Conservation (phyloP, 2,113 vertebrate genomes). For the Lepidothrix coronata region DNA sequence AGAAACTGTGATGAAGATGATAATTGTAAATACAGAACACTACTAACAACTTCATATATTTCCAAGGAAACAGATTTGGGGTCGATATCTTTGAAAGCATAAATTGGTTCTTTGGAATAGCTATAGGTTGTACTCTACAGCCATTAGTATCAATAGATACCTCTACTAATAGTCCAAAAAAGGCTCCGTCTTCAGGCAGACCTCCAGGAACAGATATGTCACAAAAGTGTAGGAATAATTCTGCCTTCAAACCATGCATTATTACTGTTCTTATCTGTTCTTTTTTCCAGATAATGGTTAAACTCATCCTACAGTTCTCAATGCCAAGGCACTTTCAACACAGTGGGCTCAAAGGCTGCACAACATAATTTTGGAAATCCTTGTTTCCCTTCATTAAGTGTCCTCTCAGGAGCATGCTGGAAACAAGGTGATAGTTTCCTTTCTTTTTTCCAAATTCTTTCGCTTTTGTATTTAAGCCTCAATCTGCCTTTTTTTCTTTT, state of each 20-base stretch:
- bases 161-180: neutral
- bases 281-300: constrained; percentile 23
- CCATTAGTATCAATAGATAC: neutral
- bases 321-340: constrained; percentile 48
- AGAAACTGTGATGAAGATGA: neutral
- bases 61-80: neutral
- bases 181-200: neutral
- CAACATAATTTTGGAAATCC: constrained; percentile 7
- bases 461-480: neutral
- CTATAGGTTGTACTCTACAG: neutral
- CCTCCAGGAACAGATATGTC: neutral
- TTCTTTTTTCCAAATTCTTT: constrained; percentile 16
- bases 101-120: neutral
- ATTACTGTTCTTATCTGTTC: neutral
- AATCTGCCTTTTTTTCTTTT: neutral
- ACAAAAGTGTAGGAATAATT: neutral
- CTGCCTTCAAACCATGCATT: neutral
- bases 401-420: neutral
- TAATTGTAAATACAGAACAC: neutral
- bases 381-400: constrained; percentile 49
- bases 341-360: constrained; percentile 12
- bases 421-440: neutral
- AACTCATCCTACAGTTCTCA: neutral
- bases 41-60: neutral
- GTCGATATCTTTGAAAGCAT: neutral